These are phyloP conservation scores for Todus mexicanus DNA, from an alignment of 2,797 vertebrate species.

Conservation along the genomic window DNA sequence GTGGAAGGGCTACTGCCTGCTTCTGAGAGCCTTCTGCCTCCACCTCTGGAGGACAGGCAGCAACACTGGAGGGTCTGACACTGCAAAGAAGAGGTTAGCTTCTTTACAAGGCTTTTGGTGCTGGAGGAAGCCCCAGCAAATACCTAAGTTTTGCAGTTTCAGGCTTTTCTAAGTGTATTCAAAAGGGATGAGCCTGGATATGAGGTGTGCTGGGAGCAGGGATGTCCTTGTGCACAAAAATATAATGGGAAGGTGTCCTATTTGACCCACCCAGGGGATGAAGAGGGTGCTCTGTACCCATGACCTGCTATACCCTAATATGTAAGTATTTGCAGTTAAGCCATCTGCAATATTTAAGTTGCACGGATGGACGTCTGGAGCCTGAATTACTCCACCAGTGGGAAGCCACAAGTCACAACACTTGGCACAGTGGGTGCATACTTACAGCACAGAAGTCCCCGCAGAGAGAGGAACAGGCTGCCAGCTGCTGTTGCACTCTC, in stretches of 20 bases:
- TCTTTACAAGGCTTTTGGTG: not conserved
- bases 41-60: not conserved
- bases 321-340: not conserved
- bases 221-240: not conserved
- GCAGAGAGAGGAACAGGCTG: not conserved
- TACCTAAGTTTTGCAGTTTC: not conserved
- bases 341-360: not conserved
- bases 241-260: not conserved
- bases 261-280: not conserved
- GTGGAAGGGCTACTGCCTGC: not conserved
- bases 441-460: not conserved
- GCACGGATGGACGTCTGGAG: not conserved
- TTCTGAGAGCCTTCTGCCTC: not conserved
- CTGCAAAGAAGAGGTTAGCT: not conserved
- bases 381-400: not conserved
- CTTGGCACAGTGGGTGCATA: not conserved
- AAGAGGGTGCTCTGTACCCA: not conserved
- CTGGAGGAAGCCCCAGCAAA: not conserved
- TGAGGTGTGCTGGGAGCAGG: not conserved
- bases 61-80: fast-evolving
- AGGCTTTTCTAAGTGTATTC: not conserved
- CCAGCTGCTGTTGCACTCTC: not conserved
- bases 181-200: not conserved
- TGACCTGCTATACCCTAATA: too few species aligned
- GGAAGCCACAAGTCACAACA: not conserved